Base-by-base conservation (phyloP, 2,113 vertebrate species). In the Bambusicola thoracicus region DNA sequence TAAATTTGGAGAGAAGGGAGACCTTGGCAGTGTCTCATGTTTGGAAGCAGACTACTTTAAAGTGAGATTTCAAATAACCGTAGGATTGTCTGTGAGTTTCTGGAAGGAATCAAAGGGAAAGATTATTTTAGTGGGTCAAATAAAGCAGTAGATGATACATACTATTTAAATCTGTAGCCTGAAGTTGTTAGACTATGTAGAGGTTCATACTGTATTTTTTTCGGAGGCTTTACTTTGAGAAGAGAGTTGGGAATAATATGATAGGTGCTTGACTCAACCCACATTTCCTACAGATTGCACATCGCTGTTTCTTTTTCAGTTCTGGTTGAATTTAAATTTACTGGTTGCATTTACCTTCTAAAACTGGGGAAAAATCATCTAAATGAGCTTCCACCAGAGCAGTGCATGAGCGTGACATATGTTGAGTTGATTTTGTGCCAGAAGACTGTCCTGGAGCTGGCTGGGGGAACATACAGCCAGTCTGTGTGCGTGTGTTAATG, bases 341-440 rank as follows among this genome's bases (percentile, higher is more conserved):
- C 32, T 73, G 62, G 10, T 68, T 74, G 66, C 16, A 8, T 80
- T 87, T 74, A 51, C 73, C 25, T 63, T 88, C 11, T 34, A 81
- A 76, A 73, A 59, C 34, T 1, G 1, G 22, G 16, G 11, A 59
- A 87, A 22, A 48, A 6, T 78, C 4, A 14, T 70, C 21, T 59
- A 41, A 63, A 63, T 36, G 36, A 25, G 10, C 34, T 75, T 73
- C 59, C 40, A 49, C 18, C 43, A 32, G 24, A 69, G 16, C n/a
- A 51, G 13, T 48, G n/a, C 44, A 22, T 17, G 36, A 58, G 24
- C 3, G 2, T 58, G 10, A 51, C 1, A 0, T 34, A 34, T 2
- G 8, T 59, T 29, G 55, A 20, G 30, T 40, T 74, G 32, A 38
- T 80, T 55, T 63, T 13, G 61, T 78, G 51, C 69, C 59, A 55